These are phyloP conservation scores for Trichopoda pennipes DNA, from an alignment of 2,888 invertebrate species.

Conservation along the genomic window DNA sequence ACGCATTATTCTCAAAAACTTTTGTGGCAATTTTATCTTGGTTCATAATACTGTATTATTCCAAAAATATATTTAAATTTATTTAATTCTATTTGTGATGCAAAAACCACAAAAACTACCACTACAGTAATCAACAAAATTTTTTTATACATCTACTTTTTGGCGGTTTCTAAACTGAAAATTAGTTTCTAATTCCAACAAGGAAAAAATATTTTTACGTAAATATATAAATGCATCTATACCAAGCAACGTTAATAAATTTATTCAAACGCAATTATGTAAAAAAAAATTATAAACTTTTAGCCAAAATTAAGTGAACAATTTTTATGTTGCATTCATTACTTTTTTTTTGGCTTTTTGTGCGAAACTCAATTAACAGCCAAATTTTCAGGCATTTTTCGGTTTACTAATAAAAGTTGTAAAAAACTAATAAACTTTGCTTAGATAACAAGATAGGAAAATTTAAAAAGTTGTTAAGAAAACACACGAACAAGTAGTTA, in stretches of 20 bases:
- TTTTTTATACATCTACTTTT: slow-evolving; percentile 24
- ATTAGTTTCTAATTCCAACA: slow-evolving; percentile 36
- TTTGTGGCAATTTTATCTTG: no score
- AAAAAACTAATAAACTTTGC: slow-evolving; percentile 21
- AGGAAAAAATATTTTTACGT: neutral
- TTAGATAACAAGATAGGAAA: slow-evolving; percentile 42
- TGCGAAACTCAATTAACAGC: slow-evolving; percentile 60
- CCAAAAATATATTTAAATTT: neutral
- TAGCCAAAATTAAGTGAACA: slow-evolving; percentile 65
- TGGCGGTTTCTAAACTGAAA: slow-evolving; percentile 60
- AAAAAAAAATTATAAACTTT: slow-evolving; percentile 62
- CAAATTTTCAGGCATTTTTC: slow-evolving; percentile 49
- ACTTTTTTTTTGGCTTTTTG: no score
- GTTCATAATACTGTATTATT: no score
- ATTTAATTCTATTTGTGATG: slow-evolving; percentile 32
- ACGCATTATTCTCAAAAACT: no score
- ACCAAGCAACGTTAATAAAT: slow-evolving; percentile 11
- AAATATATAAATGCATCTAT: neutral
- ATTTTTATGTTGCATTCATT: slow-evolving; percentile 47
- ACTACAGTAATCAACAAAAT: slow-evolving; percentile 55
- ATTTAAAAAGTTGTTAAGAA: slow-evolving; percentile 48
- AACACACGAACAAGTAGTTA: slow-evolving; percentile 41
- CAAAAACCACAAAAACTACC: slow-evolving; percentile 56
- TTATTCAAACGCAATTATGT: slow-evolving; percentile 35
- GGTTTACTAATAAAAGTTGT: neutral